phyloP scores from a whole-genome alignment of 2,888 invertebrate species.

The Metellina segmentata region DNA sequence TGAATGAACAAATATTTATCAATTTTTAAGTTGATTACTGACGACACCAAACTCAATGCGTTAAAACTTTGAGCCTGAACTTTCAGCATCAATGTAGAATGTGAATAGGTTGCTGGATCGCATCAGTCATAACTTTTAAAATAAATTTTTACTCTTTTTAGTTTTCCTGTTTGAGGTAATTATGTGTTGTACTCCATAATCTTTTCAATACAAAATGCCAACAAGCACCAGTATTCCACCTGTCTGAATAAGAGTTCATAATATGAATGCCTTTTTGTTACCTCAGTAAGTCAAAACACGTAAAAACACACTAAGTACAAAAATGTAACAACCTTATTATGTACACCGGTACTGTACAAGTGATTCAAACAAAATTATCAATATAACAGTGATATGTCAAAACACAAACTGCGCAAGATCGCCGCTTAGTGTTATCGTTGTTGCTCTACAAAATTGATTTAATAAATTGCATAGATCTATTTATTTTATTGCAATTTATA shows the following conservation, averaged over 20 bases:
- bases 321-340: conserved; percentile 73
- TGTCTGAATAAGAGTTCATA: conserved; percentile 19
- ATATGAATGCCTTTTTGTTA: conserved; percentile 37
- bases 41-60: no score
- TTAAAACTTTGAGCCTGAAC: no score
- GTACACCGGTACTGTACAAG: conserved; percentile 69
- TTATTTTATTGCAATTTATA: conserved; percentile 25
- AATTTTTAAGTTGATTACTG: no score
- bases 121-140: no score
- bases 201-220: conserved; percentile 36
- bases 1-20: no score
- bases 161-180: background rate
- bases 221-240: conserved; percentile 56
- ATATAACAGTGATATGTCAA: conserved; percentile 71
- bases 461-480: conserved; percentile 47
- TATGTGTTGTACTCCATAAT: conserved; percentile 1
- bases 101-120: no score
- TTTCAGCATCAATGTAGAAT: no score
- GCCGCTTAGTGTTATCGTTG: conserved; percentile 66
- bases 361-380: conserved; percentile 35
- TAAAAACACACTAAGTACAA: conserved; percentile 76
- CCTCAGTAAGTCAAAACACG: conserved; percentile 57
- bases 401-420: conserved; percentile 62
- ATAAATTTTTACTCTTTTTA: no score
- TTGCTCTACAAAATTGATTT: conserved; percentile 40